Evolutionary conservation across 53 echinoderm and acorn worm genomes (phyloP), one percentile per base, ranked within the genome.

Genomic region (Hippasteria phrygiana): DNA sequence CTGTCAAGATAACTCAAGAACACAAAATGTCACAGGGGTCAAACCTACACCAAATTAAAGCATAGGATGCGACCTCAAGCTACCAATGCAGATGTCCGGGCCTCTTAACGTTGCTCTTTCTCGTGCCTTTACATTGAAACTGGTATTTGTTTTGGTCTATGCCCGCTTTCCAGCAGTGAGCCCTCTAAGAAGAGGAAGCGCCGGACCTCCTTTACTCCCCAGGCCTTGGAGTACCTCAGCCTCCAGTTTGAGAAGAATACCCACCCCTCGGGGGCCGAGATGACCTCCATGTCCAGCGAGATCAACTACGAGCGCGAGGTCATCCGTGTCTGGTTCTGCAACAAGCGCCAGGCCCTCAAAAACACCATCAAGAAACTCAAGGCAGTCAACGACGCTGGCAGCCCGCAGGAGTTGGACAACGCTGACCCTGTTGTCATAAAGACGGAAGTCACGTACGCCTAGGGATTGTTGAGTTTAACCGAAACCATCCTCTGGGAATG

Each of bases 351-450:
- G 83, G 99, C 99, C 1, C 89, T 99, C 71, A 99, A 99, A 55
- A 99, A 99, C 86, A 99, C 99, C 27, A 99, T 99, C 73, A 99
- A 99, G 92, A 99, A 99, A 50, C 82, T 99, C 62, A 99, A 99
- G 78, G 96, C 99, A 1, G 94, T 90, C 31, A 94, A 96, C 42
- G 85, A 85, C 53, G 85, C 85, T 12, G 70, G 70, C 12, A 85
- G 85, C 85, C 85, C 85, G 11, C 47, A 69, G 38, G 51, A 85
- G 38, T 17, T 34, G 27, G 69, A 67, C n/a, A 13, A 22, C 48
- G 71, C n/a, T 48, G 85, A 85, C 33, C 35, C 38, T 0, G 75
- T 75, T 7, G 53, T 71, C 71, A 70, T 85, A 53, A 85, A 85
- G 85, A 85, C 85, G 13, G 85, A 85, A 64, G 85, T 70, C 2